Evolutionary conservation across 2,113 vertebrate genomes (phyloP).

Genomic region (Acrocephalus arundinaceus): DNA sequence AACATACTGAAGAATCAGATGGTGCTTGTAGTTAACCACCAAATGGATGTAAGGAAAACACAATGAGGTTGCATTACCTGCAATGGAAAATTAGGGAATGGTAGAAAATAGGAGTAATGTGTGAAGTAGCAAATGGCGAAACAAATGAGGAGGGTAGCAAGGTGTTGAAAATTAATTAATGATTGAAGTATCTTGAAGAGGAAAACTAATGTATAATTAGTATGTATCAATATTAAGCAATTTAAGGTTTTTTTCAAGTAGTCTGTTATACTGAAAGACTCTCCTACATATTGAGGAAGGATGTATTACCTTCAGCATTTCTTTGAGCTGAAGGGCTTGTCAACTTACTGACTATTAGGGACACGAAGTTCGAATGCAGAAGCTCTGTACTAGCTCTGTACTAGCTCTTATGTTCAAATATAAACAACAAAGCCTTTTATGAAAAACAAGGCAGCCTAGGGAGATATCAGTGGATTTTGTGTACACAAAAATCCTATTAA

Average conservation of each 20-base stretch:
- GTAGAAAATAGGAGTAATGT: background rate
- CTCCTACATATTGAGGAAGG: background rate
- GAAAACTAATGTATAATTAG: background rate
- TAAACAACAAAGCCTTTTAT: background rate
- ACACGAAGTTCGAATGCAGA: background rate
- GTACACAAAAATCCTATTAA: background rate
- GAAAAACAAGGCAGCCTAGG: background rate
- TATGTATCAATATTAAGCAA: constrained; percentile 19
- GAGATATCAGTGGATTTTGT: background rate
- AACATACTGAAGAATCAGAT: background rate
- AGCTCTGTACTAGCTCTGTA: background rate
- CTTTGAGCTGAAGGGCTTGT: background rate
- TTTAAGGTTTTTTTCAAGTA: background rate
- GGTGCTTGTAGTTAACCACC: background rate
- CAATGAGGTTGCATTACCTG: background rate
- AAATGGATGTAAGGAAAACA: background rate
- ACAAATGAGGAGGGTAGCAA: background rate
- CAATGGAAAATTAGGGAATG: background rate
- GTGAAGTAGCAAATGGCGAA: background rate
- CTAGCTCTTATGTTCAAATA: background rate
- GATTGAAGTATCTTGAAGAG: constrained; percentile 5
- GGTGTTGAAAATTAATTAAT: constrained; percentile 14
- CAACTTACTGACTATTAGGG: background rate
- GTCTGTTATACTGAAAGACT: background rate
- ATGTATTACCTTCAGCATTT: background rate